Evolutionary conservation across 2,113 vertebrate genomes (phyloP), one percentile per base, ranked within the genome.

Genomic region (Perca fluviatilis): DNA sequence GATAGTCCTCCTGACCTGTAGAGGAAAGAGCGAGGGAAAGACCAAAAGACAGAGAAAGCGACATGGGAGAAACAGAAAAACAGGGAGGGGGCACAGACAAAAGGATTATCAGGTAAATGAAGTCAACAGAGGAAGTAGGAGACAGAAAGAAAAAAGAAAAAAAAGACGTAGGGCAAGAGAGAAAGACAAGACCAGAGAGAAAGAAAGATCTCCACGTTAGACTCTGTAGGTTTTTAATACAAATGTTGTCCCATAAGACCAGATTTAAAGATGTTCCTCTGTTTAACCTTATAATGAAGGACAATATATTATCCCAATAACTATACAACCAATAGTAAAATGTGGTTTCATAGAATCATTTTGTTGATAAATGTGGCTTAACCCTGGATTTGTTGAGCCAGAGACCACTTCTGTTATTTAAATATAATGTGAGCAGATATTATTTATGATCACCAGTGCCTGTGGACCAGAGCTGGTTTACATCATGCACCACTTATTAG

Each of bases 1-100:
- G 97, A 84, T 98, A 98, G 85, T 99, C 98, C 85, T 99, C 98
- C 19, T 98, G 96, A 88, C 98, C 98, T 99, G 93, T 54, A 61
- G 43, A 54, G 62, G 67, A 47, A 27, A 75, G 47, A 53, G 30
- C 4, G 49, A 47, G 36, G 51, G 46, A 11, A 30, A 25, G 21
- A 25, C 2, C n/a, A 19, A 69, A 43, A 47, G 10, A 21, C 8
- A 78, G 27, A 82, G 49, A 46, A 36, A 36, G 21, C 16, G 36
- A 66, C 2, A 36, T 7, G 13, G 18, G 23, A 63, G 15, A 0
- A 40, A 18, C 15, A 21, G 33, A 58, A n/a, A 58, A 16, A 16
- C 23, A 23, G n/a, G 9, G 4, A 7, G 3, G 5, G 23, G 50
- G 5, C 27, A 27, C 2, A 49, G 9, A 68, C 14, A 19, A 30